Base-by-base conservation (phyloP, 1,140 invertebrate genomes). In the Phymastichus coffea region DNA sequence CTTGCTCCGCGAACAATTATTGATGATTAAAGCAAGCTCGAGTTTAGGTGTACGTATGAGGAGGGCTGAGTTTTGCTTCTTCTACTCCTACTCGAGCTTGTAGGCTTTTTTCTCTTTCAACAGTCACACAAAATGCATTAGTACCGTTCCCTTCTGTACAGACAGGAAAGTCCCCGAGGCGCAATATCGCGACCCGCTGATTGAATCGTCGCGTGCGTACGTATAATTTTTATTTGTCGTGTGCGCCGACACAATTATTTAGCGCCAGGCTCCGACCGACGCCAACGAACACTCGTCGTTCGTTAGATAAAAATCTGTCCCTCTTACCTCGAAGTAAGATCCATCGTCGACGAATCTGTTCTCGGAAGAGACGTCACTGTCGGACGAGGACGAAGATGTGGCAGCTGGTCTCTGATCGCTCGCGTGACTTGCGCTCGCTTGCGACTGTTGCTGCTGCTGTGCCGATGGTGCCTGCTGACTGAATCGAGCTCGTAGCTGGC, bases 291-390 rank as follows among this genome's bases (percentile, higher is more conserved):
- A n/a, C n/a, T n/a, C n/a, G n/a, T n/a, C n/a, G n/a, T n/a, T n/a
- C n/a, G n/a, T n/a, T n/a, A n/a, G n/a, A n/a, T n/a, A n/a, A n/a
- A n/a, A n/a, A n/a, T n/a, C n/a, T n/a, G n/a, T n/a, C n/a, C n/a
- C n/a, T n/a, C 53, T 55, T 66, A 81, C 79, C 72, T 81, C 80
- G 67, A 81, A 80, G 66, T 78, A 80, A 14, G 78, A 79, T 67
- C 77, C 79, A 62, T 80, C 79, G 64, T 78, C 72, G 54, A 69
- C 60, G 57, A 75, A 74, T 57, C 66, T 70, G 54, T 73, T 75
- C 62, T 77, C 74, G 51, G 74, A 74, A 28, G 71, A 74, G 47
- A 72, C 72, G 66, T 80, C 78, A 61, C 76, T 79, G 67, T 79
- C 78, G 30, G 76, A 80, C 10, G 63, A 69, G 33, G 70, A 63